Evolutionary conservation across 2,797 vertebrate species (phyloP), one percentile per base, ranked within the genome.

Genomic region (Coregonus ussuriensis): DNA sequence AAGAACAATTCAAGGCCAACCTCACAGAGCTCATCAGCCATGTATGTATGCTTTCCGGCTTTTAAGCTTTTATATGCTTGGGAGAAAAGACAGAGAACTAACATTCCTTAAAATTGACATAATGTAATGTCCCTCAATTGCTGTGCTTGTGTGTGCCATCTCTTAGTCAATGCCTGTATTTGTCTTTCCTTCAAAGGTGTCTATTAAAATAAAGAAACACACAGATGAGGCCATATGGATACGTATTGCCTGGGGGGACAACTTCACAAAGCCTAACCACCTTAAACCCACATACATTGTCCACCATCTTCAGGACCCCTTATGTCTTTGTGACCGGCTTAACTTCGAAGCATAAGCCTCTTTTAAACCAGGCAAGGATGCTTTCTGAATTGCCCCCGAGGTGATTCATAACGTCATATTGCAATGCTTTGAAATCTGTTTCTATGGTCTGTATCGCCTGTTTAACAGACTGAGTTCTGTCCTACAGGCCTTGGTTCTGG

Each of bases 181-280:
- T 18, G 6, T 72, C 1, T 13, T 84, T 76, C 6, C n/a, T 41
- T 82, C 71, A 4, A 75, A 98, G 98, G 95, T 98, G 37, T 97
- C 94, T 0, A 69, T 99, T 77, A 96, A 89, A 81, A 96, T 98
- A 25, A 96, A 92, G 92, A 96, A 96, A 74, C 91, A 93, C 71
- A 94, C 96, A 21, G 97, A 99, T 77, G 94, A 95, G 65, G 94
- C 95, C 0, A 56, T 98, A 29, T 99, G 98, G 98, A 98, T 99
- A 84, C 95, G 97, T 75, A 91, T 99, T 67, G 97, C 98, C 1
- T 99, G 97, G 96, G 97, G 96, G 66, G 95, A 95, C 59, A 89
- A 91, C 1, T 84, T 92, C 14, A 92, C 72, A 75, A 92, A 79
- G 37, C 96, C 97, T 21, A 97, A 98, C 91, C 97, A 98, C 84